Evolutionary conservation across 2,888 invertebrate genomes (phyloP).

Genomic region (Acrobasis consociella): DNA sequence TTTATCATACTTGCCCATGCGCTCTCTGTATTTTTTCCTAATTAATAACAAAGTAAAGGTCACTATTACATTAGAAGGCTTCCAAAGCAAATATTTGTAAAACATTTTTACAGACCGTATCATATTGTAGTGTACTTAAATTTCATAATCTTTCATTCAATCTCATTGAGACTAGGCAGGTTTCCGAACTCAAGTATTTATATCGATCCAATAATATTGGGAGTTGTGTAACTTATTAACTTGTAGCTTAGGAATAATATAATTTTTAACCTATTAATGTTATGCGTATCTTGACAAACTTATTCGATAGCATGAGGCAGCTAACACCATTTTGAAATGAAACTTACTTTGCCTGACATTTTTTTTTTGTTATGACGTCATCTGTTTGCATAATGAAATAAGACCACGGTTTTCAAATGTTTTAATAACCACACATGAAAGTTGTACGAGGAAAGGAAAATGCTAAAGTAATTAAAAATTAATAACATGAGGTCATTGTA

Average conservation of each 20-base stretch:
- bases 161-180: neutral
- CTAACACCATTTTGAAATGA: constrained; percentile 21
- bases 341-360: neutral
- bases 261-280: constrained; percentile 42
- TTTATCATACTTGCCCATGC: constrained; percentile 56
- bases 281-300: constrained; percentile 51
- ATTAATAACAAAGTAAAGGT: constrained; percentile 56
- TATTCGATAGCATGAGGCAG: constrained; percentile 39
- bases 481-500: no score
- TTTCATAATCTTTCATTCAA: constrained; percentile 12
- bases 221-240: constrained; percentile 67
- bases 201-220: constrained; percentile 48
- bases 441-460: no score
- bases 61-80: constrained; percentile 56
- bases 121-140: constrained; percentile 33
- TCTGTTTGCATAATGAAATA: no score
- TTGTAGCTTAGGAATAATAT: constrained; percentile 55
- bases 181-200: constrained; percentile 58
- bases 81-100: constrained; percentile 23
- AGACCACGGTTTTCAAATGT: no score
- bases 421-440: no score
- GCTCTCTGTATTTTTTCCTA: constrained; percentile 52
- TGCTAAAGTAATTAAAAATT: no score
- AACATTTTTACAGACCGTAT: constrained; percentile 21
- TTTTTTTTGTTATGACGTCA: no score